Base-by-base conservation (phyloP, 35 echinoderm and acorn worm genomes). In the Holothuria glaberrima region DNA sequence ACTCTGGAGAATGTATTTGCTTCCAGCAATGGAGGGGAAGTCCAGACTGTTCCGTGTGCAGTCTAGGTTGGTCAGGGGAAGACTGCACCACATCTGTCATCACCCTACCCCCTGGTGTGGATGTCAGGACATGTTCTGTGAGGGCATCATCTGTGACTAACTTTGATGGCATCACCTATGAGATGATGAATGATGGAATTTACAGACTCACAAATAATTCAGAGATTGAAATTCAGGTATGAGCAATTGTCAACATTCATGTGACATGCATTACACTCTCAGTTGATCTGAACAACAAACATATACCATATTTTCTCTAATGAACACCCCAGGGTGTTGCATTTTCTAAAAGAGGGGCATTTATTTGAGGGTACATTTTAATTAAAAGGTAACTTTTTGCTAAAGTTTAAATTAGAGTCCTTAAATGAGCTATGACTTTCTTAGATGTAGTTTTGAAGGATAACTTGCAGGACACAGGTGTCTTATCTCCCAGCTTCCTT, bases 191-290 rank as follows among this genome's bases (percentile, higher is more conserved):
- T 32, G 71, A 86, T 79, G 93, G 88, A 32, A 64, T 91, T 31
- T 86, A 86, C 58, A 24, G 24, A 35, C 89, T 94, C 12, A 61
- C 88, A 19, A 87, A 87, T 62, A 82, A 86, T 76, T 79, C 79
- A 80, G 83, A 74, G 34, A 65, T 90, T 18, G 83, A 94, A 78
- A 69, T 94, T 68, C 93, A 94, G 87, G 93, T 94, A 87, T 58
- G 69, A 72, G 9, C 30, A 31, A 72, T 32, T 29, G 10, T 31
- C n/a, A 31, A 31, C 29, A 32, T 0, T 72, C 9, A 41, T 41
- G 7, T 41, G 36, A 41, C 36, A 41, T 41, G 36, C 7, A 7
- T n/a, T n/a, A n/a, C n/a, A n/a, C n/a, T n/a, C n/a, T n/a, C n/a
- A n/a, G n/a, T n/a, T n/a, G n/a, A n/a, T n/a, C n/a, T n/a, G n/a